Base-by-base conservation (phyloP, 1,140 invertebrate genomes). In the Rhysida immarginata region DNA sequence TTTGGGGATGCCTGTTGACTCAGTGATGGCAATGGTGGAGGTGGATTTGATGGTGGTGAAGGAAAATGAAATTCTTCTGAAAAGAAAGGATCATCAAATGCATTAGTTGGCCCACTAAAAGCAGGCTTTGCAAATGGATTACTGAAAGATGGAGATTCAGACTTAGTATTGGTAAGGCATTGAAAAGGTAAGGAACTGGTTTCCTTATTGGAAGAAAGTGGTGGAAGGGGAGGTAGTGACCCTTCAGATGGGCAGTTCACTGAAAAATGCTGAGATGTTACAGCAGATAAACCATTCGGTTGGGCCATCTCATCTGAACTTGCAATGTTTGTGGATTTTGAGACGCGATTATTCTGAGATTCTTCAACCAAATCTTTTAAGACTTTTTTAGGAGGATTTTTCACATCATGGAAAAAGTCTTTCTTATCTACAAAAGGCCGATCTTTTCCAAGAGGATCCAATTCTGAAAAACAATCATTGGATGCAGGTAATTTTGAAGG, bases 341-440 rank as follows among this genome's bases (percentile, higher is more conserved):
- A n/a, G n/a, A n/a, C n/a, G n/a, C n/a, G n/a, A n/a, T n/a, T n/a
- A n/a, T n/a, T n/a, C n/a, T 48, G 53, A 21, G 48, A 52, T 43
- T 43, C 53, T 3, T 48, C 53, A 8, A 81, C 81, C 63, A 91
- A 73, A 69, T 90, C 87, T 74, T 90, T 91, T 45, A 90, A 75
- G 20, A 85, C 81, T 74, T 89, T 90, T 75, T 89, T 89, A 53
- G 87, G 85, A 58, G 87, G 87, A 73, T 91, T 91, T 75, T 91
- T 91, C 58, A 92, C 75, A 65, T 91, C 85, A 74, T 89, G 85
- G 76, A 94, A 94, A 73, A 94, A 93, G 69, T 90, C 86, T 77
- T 91, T 91, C 73, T 90, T 90, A 76, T 94, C 88, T 63, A 93
- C 79, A 74, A 90, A 93, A 45, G 89, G 88, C 71, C 86, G 71